Base-by-base conservation (phyloP, 37 sponge, comb jelly and placozoan species). In the Hexactinellida sp. region DNA sequence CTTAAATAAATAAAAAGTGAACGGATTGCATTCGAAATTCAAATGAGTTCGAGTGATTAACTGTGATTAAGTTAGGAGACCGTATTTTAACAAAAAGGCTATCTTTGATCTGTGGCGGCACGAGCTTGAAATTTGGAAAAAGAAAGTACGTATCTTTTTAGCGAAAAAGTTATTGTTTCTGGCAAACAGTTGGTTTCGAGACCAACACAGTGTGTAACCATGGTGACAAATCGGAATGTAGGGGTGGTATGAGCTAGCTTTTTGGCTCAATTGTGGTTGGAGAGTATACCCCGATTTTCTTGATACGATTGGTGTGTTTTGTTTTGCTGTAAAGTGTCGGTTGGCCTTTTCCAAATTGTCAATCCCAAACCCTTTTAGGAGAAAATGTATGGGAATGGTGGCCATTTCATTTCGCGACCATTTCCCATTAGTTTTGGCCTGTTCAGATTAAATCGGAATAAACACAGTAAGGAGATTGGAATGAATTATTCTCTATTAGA, bases 161-260 rank as follows among this genome's bases (percentile, higher is more conserved):
- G 52, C 16, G 9, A 47, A 47, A 47, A 47, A 9, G 9, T 47
- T 47, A 16, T 9, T 9, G 13, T 47, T 47, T 16, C 52, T 47
- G 52, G 52, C 52, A 47, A 19, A 47, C 16, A 23, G 76, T 63
- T 63, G 76, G 76, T 63, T 63, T 63, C 76, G 76, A 63, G 76
- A 63, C 76, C 76, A 63, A 63, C 52, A 47, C 52, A 19, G 16
- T 47, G 52, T 47, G 52, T 19, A 47, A 47, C 52, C 52, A 47
- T 47, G 52, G n/a, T n/a, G n/a, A n/a, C 76, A 63, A 63, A 9
- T 19, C 52, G 9, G 16, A 19, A 16, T 47, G 52, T 19, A 47
- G 16, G 13, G 13, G 16, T 47, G 52, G 13, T 16, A 47, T 47
- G 52, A 47, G 52, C 16, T 9, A 19, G 52, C 9, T 47, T 19